Evolutionary conservation across 2,113 vertebrate species (phyloP), one percentile per base, ranked within the genome.

Genomic region (Electrona antarctica): DNA sequence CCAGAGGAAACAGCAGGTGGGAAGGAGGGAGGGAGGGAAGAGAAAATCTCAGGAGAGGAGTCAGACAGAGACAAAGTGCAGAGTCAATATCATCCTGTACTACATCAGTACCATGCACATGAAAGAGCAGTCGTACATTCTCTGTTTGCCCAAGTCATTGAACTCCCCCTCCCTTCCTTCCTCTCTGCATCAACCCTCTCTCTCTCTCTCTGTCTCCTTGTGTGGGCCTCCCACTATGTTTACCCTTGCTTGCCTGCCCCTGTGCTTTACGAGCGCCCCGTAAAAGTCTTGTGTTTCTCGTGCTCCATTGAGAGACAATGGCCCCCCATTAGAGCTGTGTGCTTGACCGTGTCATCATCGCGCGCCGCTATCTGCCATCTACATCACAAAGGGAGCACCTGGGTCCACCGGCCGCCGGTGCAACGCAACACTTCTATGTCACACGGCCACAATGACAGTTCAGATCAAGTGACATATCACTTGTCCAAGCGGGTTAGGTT

Each of bases 341-440:
- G 80, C 79, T 80, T 85, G 78, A 79, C 79, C 74, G 14, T 69
- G 79, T 89, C 79, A 82, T 90, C 83, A 83, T 80, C 74, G 84
- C 69, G 78, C 49, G 4, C 64, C n/a, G 21, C 62, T 51, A 49
- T 46, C 68, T 59, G 14, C 13, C 0, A 80, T 89, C 71, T 87
- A 74, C 87, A 88, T 85, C 41, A 89, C 83, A 90, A 88, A 87
- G 64, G 59, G 54, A 73, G 83, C 83, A 90, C 72, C 83, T 82
- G 85, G 67, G 57, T 67, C 47, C 29, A 48, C 64, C 52, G 70
- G 13, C 65, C 56, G 8, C 56, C 62, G 56, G 49, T 64, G 45
- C 9, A 60, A 28, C 63, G 45, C 9, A 58, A 28, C 52, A 56
- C 48, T 63, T n/a, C 7, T n/a, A 4, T 21, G 46, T 41, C 33